Evolutionary conservation across 1,140 invertebrate species (phyloP), one percentile per base, ranked within the genome.

Genomic region (Drosophila nigrodunni): DNA sequence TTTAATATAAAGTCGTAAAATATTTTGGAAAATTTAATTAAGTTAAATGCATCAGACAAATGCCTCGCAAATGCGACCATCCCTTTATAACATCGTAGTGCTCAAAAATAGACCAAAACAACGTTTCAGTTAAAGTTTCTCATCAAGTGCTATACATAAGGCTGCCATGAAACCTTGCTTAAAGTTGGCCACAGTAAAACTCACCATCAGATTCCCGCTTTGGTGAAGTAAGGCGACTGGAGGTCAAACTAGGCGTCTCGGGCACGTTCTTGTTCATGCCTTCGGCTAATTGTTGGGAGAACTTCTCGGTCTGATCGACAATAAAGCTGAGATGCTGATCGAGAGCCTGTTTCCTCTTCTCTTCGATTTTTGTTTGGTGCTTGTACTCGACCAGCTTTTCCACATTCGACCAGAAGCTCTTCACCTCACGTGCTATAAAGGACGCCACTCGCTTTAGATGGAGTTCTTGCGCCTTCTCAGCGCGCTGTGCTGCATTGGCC

Each of bases 281-380:
- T 92, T 97, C 97, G 7, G 97, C 97, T 35, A 98, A 93, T 93
- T 97, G 95, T 3, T 96, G 96, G 25, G 98, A 99, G 94, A 98
- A 99, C 92, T 99, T 98, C 93, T 99, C 98, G 0, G 99, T 99
- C 93, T 99, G 98, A 93, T 98, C 98, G 49, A 99, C 98, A 89
- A 99, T 99, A 91, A 99, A 99, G 93, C 98, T 99, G 18, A 99
- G 94, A 93, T 99, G 98, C 78, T 99, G 96, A 94, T 99, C 98
- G 46, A 99, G 94, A 0, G 98, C 98, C 86, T 98, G 97, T 91
- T 99, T 99, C 60, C 97, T 95, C 88, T 98, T 98, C 86, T 98
- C 97, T 92, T 99, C 98, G 21, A 99, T 94, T 78, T 97, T 95
- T 21, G 96, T 97, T 89, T 98, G 96, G 78, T 98, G 97, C 92